phyloP scores from a whole-genome alignment of 2,888 invertebrate species.

The Isotomurus palustris region DNA sequence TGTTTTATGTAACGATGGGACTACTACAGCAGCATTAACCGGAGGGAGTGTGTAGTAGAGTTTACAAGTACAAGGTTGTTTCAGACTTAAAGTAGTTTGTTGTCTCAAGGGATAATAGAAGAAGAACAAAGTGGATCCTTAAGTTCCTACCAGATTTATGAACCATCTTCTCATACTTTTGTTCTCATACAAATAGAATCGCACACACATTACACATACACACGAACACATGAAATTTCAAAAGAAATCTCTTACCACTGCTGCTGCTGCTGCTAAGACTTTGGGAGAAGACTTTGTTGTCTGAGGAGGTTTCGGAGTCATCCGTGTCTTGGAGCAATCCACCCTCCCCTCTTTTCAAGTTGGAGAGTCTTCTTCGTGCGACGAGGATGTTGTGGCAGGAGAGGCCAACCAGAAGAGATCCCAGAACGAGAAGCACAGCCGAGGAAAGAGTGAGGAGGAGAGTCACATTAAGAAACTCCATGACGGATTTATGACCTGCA shows the following conservation, averaged over 20 bases:
- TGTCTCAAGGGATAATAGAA: too few relatives aligned
- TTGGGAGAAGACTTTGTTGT: neutral
- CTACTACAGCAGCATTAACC: too few relatives aligned
- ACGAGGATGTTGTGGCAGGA: conserved; percentile 4
- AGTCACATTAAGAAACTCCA: conserved; percentile 38
- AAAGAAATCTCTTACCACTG: too few relatives aligned
- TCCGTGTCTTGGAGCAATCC: conserved; percentile 26
- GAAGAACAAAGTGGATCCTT: too few relatives aligned
- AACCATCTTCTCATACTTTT: conserved; percentile 2
- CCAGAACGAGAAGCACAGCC: conserved; percentile 28
- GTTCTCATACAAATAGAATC: too few relatives aligned
- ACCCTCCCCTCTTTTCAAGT: conserved; percentile 16
- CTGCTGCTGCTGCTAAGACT: too few relatives aligned
- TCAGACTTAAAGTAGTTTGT: too few relatives aligned
- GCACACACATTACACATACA: too few relatives aligned
- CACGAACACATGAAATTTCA: too few relatives aligned
- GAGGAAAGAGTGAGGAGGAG: conserved; percentile 32
- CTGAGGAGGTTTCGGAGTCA: conserved; percentile 5
- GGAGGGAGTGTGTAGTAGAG: neutral
- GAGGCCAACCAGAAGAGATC: conserved; percentile 24
- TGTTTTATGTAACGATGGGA: conserved; percentile 3
- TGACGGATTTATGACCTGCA: conserved; percentile 30
- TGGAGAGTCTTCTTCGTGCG: conserved; percentile 11
- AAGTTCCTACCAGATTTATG: conserved; percentile 1
- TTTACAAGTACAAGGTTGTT: too few relatives aligned